Evolutionary conservation across 1,140 invertebrate genomes (phyloP).

Genomic region (Nylanderia fulva): DNA sequence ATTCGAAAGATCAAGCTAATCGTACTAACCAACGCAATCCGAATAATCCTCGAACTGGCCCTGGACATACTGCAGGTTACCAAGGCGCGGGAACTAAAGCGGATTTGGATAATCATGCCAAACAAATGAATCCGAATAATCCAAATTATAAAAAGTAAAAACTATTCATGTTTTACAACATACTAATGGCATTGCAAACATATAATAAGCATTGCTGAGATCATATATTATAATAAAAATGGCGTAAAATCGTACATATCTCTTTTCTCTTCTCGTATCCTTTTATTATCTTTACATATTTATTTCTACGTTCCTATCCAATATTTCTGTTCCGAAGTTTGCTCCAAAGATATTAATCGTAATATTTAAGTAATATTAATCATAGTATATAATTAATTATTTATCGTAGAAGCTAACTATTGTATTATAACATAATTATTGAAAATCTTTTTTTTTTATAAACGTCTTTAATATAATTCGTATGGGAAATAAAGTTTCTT

Average conservation of each 20-base stretch:
- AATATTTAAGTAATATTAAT: too few relatives aligned
- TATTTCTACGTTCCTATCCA: not conserved
- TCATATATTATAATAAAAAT: conserved; percentile 31
- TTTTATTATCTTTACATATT: not conserved
- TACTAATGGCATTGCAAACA: not conserved
- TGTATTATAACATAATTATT: too few relatives aligned
- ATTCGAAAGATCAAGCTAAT: not conserved
- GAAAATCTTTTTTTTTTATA: too few relatives aligned
- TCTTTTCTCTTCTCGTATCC: not conserved
- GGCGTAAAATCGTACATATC: not conserved
- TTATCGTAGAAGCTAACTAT: too few relatives aligned
- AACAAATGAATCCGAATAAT: conserved; percentile 51
- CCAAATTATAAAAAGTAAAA: conserved; percentile 22
- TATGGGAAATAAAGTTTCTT: too few relatives aligned
- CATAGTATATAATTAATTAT: too few relatives aligned
- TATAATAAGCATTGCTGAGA: not conserved
- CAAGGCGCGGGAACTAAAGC: not conserved
- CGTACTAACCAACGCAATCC: conserved; percentile 57
- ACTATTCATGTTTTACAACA: not conserved
- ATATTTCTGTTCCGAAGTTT: not conserved
- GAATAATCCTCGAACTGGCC: not conserved
- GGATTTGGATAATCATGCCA: conserved; percentile 45
- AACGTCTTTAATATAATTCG: too few relatives aligned
- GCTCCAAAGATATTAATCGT: too few relatives aligned
- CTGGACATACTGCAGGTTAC: conserved; percentile 58